Conservation (phyloP, 2,113 vertebrate genomes). For the Ictalurus punctatus region DNA sequence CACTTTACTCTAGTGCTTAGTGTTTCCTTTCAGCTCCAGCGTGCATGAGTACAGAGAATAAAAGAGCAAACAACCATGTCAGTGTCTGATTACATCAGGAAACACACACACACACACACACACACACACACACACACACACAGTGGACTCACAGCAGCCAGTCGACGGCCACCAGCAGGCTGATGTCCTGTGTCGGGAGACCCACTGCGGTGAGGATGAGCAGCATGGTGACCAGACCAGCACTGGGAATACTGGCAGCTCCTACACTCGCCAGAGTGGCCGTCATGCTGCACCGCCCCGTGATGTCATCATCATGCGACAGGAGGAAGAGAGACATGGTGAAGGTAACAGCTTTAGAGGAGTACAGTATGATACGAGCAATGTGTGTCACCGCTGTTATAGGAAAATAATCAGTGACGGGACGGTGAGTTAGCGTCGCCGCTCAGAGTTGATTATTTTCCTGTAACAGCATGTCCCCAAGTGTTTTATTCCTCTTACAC, state of each 20-base stretch:
- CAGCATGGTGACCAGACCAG: constrained; percentile 83
- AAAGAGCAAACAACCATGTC: neutral
- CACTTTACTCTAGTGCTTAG: neutral
- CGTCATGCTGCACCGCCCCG: constrained; percentile 70
- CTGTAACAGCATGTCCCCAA: neutral
- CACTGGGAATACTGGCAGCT: constrained; percentile 83
- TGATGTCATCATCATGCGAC: neutral
- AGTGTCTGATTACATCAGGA: constrained; percentile 5
- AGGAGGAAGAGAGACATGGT: neutral
- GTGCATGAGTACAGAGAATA: neutral
- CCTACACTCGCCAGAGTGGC: constrained; percentile 84
- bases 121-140: neutral
- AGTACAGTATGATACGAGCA: no score
- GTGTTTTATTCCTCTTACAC: neutral
- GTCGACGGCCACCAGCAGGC: constrained; percentile 83
- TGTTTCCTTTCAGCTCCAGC: neutral
- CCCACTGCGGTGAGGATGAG: constrained; percentile 83
- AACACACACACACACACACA: constrained; percentile 56
- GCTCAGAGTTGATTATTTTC: neutral
- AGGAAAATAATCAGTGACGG: neutral
- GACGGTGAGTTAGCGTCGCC: neutral
- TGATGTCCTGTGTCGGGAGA: constrained; percentile 83
- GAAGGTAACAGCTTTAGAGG: neutral
- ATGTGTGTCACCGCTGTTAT: neutral
- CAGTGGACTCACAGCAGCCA: constrained; percentile 81